Base-by-base conservation (phyloP, 2,888 invertebrate genomes). In the Mythimna pallens region DNA sequence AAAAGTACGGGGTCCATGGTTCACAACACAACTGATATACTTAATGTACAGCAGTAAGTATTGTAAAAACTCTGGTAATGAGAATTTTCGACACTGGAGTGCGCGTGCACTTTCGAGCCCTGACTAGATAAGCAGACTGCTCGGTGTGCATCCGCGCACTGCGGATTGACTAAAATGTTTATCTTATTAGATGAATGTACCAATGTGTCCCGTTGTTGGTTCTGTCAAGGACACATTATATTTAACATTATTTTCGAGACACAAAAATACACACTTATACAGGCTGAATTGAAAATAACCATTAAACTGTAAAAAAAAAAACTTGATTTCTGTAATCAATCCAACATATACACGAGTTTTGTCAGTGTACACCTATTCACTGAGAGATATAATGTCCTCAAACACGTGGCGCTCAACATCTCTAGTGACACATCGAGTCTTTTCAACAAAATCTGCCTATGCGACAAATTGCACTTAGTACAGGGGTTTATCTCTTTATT, bases 181-280 rank as follows among this genome's bases (percentile, higher is more conserved):
- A 62, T 50, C 63, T 71, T 74, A 70, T 59, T 64, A 22, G 36
- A 20, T n/a, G 9, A 50, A 2, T 43, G 76, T 52, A 54, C 76
- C 14, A 34, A 17, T 64, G 40, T 25, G 65, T 65, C 54, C 40
- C 22, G 3, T 20, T 22, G 30, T 54, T n/a, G 34, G 17, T 54
- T 43, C 12, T 34, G 52, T 30, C 40, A 17, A 52, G 65, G 54
- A 34, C 76, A 43, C 54, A 43, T 30, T 47, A 47, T 20, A 47
- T 17, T 47, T 47, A 20, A 14, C 14, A 17, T 17, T 47, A 4
- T 5, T 47, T 43, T 2, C n/a, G 20, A 30, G 25, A 10, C 9
- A 25, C n/a, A 64, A 20, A 52, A 1, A 25, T 30, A 30, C n/a
- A n/a, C n/a, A n/a, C n/a, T 30, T 52, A 58, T 52, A 3, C 17